These are phyloP conservation scores for Clivina fossor DNA, from an alignment of 2,888 invertebrate species.

Conservation along the genomic window DNA sequence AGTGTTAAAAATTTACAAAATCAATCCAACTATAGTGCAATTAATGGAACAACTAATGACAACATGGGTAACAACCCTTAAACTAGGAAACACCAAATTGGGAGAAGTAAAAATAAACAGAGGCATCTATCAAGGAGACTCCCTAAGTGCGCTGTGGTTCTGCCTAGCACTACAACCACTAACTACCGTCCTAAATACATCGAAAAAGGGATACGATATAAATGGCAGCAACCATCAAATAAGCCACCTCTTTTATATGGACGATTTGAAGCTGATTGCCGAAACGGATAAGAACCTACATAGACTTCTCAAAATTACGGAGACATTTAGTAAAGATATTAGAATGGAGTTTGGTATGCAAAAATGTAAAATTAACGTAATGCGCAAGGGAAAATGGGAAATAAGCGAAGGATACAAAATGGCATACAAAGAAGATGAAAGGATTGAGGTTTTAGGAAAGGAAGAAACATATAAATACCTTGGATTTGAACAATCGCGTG, in stretches of 20 bases:
- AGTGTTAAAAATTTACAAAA: neutral
- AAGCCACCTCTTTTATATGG: slow-evolving; percentile 36
- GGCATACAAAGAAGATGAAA: slow-evolving; percentile 7
- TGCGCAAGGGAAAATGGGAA: slow-evolving; percentile 11
- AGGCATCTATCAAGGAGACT: slow-evolving; percentile 26
- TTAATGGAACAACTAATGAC: neutral
- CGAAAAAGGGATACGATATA: slow-evolving; percentile 1
- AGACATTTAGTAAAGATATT: slow-evolving; percentile 33
- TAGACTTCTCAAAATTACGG: slow-evolving; percentile 17
- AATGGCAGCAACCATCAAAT: slow-evolving; percentile 4
- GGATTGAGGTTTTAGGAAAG: slow-evolving; percentile 17
- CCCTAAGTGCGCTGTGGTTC: slow-evolving; percentile 31
- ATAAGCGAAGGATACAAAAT: slow-evolving; percentile 2
- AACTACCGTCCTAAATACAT: slow-evolving; percentile 10
- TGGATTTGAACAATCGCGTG: slow-evolving; percentile 27
- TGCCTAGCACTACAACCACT: slow-evolving; percentile 30
- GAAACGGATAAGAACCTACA: slow-evolving; percentile 16
- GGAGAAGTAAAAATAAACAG: neutral
- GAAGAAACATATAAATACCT: slow-evolving; percentile 35
- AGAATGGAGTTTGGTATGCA: slow-evolving; percentile 36
- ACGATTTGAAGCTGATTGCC: slow-evolving; percentile 37
- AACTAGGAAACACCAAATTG: neutral
- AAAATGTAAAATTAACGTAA: slow-evolving; percentile 30
- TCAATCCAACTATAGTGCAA: neutral
- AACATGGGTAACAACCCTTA: neutral